phyloP scores from a whole-genome alignment of 2,797 vertebrate genomes.

The Loriculus beryllinus region DNA sequence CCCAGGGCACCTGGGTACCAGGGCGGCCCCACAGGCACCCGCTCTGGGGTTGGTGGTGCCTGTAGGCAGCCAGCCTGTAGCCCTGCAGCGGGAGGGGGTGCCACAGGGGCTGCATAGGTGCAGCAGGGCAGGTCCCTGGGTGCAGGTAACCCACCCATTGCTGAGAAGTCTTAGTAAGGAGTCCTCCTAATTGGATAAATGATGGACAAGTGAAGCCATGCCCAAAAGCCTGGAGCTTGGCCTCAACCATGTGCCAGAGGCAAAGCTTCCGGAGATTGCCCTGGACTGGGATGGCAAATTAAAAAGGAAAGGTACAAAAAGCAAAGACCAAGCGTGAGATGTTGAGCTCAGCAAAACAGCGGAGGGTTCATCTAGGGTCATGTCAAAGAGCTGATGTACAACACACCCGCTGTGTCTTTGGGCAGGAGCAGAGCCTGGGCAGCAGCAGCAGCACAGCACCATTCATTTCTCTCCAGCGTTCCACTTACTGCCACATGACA shows the following conservation, averaged over 20 bases:
- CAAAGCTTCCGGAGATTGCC: background rate
- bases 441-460: background rate
- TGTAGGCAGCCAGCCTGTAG: background rate
- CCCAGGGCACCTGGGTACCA: background rate
- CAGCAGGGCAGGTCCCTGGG: background rate
- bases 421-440: background rate
- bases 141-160: background rate
- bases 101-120: accelerated
- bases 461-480: background rate
- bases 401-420: background rate
- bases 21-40: accelerated
- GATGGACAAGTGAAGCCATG: background rate
- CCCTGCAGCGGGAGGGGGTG: background rate
- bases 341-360: background rate
- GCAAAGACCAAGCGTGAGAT: background rate
- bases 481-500: background rate
- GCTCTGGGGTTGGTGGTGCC: background rate
- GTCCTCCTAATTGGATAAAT: background rate
- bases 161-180: accelerated
- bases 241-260: accelerated
- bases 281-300: background rate
- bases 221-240: background rate
- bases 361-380: background rate
- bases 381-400: background rate
- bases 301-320: background rate